Evolutionary conservation across 2,113 vertebrate species (phyloP).

Genomic region (Callaeas wilsoni): DNA sequence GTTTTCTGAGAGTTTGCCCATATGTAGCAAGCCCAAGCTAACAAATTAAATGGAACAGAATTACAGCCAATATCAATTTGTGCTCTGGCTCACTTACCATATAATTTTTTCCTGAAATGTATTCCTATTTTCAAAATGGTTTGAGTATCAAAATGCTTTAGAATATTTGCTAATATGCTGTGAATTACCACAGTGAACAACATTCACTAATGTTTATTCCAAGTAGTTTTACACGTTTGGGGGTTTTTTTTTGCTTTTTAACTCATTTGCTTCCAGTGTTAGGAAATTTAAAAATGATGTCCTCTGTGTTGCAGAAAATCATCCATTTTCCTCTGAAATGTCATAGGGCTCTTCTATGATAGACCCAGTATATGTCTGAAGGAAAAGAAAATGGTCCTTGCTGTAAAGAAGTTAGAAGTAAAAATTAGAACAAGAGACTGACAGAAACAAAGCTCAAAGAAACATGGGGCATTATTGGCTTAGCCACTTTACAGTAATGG

Average conservation of each 20-base stretch:
- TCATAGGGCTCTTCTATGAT: not conserved
- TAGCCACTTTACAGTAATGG: not conserved
- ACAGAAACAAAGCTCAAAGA: not conserved
- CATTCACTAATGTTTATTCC: not conserved
- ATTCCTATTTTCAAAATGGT: not conserved
- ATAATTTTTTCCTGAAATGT: constrained; percentile 1
- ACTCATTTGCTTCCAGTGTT: not conserved
- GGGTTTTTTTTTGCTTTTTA: not conserved
- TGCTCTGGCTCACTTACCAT: not conserved
- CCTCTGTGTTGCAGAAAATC: not conserved
- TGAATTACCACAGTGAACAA: not conserved
- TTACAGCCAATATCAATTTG: constrained; percentile 21
- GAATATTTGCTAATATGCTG: constrained; percentile 3
- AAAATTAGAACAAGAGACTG: not conserved
- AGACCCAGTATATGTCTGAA: not conserved
- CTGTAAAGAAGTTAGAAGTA: not conserved
- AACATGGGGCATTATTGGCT: not conserved
- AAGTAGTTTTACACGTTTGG: not conserved
- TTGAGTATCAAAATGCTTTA: not conserved
- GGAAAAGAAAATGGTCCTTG: not conserved
- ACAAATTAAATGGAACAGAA: constrained; percentile 7
- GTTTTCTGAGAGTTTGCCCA: not conserved
- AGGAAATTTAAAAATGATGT: not conserved
- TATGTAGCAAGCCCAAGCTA: not conserved
- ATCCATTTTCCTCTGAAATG: not conserved